These are phyloP conservation scores for Drosophila sordidula DNA, from an alignment of 2,888 invertebrate genomes.

Conservation along the genomic window DNA sequence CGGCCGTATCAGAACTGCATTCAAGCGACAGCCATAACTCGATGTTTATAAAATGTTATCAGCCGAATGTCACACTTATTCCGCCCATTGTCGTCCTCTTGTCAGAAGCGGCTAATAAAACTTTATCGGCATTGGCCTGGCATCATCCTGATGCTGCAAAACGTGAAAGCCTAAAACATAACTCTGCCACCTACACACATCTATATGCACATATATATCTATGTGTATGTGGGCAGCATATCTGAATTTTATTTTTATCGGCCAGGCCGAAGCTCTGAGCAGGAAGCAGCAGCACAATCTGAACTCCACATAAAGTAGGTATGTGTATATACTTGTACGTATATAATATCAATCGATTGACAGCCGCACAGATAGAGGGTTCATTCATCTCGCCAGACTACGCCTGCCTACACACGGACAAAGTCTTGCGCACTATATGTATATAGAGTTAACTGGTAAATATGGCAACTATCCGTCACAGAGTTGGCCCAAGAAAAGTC, in stretches of 20 bases:
- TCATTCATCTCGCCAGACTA: slow-evolving; percentile 31
- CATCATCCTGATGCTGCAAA: slow-evolving; percentile 17
- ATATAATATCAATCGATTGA: slow-evolving; percentile 29
- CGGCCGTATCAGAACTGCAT: slow-evolving; percentile 23
- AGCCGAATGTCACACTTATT: slow-evolving; percentile 65
- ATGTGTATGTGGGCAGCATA: neutral
- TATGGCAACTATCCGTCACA: slow-evolving; percentile 31
- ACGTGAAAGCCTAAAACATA: slow-evolving; percentile 21
- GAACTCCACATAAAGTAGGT: slow-evolving; percentile 5
- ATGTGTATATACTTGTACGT: neutral
- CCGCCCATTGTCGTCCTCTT: slow-evolving; percentile 42
- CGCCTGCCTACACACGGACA: slow-evolving; percentile 11
- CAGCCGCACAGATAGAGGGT: slow-evolving; percentile 9
- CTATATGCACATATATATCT: no score
- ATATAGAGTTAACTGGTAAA: slow-evolving; percentile 11
- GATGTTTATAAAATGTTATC: slow-evolving; percentile 71
- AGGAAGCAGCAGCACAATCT: neutral
- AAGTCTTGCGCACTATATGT: neutral
- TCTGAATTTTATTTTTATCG: slow-evolving; percentile 35
- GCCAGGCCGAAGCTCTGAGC: slow-evolving; percentile 4
- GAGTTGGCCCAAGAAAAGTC: slow-evolving; percentile 24
- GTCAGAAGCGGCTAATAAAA: slow-evolving; percentile 41
- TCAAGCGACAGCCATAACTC: slow-evolving; percentile 37
- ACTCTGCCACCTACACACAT: slow-evolving; percentile 1
- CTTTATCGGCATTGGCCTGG: slow-evolving; percentile 34